Base-by-base conservation (phyloP, 92 coral and sea anemone species). In the Diadumene lineata region DNA sequence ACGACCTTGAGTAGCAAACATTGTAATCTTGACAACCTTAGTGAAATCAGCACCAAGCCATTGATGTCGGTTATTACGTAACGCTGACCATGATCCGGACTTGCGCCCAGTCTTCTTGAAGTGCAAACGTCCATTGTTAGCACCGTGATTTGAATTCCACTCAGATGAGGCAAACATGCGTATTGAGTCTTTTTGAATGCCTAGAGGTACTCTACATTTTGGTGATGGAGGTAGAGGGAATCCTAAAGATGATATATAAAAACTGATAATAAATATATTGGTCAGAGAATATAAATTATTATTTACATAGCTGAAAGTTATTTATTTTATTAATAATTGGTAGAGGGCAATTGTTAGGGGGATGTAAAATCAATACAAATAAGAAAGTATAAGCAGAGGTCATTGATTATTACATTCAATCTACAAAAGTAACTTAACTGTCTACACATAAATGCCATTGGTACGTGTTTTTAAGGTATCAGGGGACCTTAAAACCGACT, bases 161-260 rank as follows among this genome's bases (percentile, higher is more conserved):
- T 46, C 50, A 34, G 81, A 76, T 1, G 81, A 76, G 21, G 81
- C 73, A 11, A 43, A 16, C 70, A 76, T 64, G 18, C 66, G 73
- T 22, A 43, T 70, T 11, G 16, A 33, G n/a, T 74, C 73, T 13
- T 76, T 72, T 26, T 86, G 75, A 31, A 82, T 60, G 31, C 91
- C 91, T 56, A 86, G 84, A 0, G 91, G 76, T 34, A 66, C 32
- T 70, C 82, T 29, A 31, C 91, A 86, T 2, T 28, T 70, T 15
- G 81, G 81, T 26, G 81, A 75, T 44, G 81, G 77, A 46, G 91
- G 91, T 10, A 79, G 78, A 21, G 79, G 80, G 72, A 86, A 86
- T 6, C 91, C 91, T 86, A 64, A 23, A 56, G 21, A 13, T 6
- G 13, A 13, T 13, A 38, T n/a, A n/a, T n/a, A n/a, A n/a, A n/a